Evolutionary conservation across 2,113 vertebrate species (phyloP).

Genomic region (Xenopus laevis): DNA sequence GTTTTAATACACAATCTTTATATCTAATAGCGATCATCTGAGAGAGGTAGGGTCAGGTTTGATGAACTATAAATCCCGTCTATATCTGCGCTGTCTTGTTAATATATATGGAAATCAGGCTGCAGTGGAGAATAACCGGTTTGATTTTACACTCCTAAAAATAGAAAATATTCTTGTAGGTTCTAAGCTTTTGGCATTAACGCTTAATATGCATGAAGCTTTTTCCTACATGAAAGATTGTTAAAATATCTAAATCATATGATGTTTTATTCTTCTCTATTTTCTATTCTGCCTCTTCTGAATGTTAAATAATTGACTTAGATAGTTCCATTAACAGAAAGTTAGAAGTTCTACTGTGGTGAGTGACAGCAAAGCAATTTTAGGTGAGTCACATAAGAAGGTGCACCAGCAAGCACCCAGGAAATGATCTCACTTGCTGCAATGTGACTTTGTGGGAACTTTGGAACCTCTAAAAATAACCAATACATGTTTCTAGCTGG

Average conservation of each 20-base stretch:
- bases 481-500: too few relatives aligned
- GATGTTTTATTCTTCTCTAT: background rate
- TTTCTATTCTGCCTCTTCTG: background rate
- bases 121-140: background rate
- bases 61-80: constrained; percentile 31
- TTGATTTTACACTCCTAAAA: constrained; percentile 14
- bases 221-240: background rate
- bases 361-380: background rate
- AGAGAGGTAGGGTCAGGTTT: constrained; percentile 26
- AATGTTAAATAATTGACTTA: background rate
- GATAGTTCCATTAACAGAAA: background rate
- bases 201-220: constrained; percentile 4
- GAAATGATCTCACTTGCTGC: background rate
- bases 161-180: constrained; percentile 23
- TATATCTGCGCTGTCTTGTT: constrained; percentile 17
- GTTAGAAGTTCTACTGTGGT: background rate
- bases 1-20: constrained; percentile 32
- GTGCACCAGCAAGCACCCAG: background rate
- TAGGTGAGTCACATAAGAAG: background rate
- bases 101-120: constrained; percentile 44
- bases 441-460: too few relatives aligned
- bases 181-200: constrained; percentile 14
- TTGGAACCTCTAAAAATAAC: too few relatives aligned
- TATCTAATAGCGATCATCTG: constrained; percentile 34
- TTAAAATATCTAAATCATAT: constrained; percentile 6